A percentile compares a stretch with the other conserved stretches of the same genome.
Evolutionary conservation across 2,113 vertebrate genomes (phyloP).

Genomic region (Leptobrachium ailaonicum): DNA sequence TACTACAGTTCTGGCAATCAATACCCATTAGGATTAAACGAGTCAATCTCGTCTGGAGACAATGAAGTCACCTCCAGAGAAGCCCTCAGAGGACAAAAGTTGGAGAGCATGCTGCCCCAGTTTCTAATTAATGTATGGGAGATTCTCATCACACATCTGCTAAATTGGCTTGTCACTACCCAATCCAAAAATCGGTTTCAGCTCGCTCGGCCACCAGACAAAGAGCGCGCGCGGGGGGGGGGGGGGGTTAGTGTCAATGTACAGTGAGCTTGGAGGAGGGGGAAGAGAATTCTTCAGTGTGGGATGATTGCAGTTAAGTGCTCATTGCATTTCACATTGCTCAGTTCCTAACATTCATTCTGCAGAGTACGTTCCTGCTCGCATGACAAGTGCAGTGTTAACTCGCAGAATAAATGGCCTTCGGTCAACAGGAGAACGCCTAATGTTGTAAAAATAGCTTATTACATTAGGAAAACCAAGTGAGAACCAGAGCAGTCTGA

Average conservation of each 20-base stretch:
- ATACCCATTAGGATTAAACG: conserved; percentile 73
- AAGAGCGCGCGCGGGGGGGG: too few species aligned
- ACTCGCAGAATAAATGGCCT: not conserved
- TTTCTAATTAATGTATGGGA: conserved; percentile 6
- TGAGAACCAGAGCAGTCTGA: too few species aligned
- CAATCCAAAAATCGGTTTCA: not conserved
- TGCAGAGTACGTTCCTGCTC: not conserved
- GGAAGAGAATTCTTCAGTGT: not conserved
- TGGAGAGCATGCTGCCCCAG: not conserved
- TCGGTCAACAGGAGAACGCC: not conserved
- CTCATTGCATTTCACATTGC: not conserved
- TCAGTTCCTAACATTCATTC: not conserved
- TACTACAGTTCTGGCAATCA: conserved; percentile 65
- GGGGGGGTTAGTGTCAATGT: not conserved
- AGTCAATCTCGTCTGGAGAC: conserved; percentile 62
- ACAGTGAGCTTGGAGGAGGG: not conserved
- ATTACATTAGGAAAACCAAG: too few species aligned
- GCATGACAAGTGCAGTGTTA: not conserved
- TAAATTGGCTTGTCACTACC: not conserved
- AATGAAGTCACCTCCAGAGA: conserved; percentile 62
- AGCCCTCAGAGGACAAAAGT: not conserved
- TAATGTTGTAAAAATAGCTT: not conserved
- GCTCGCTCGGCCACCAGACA: not conserved
- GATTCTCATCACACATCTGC: not conserved
- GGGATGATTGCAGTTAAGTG: not conserved